A percentile compares a stretch with the other conserved stretches of the same genome.
phyloP scores from a whole-genome alignment of 2,888 invertebrate genomes.

The Ypsolopha sequella region DNA sequence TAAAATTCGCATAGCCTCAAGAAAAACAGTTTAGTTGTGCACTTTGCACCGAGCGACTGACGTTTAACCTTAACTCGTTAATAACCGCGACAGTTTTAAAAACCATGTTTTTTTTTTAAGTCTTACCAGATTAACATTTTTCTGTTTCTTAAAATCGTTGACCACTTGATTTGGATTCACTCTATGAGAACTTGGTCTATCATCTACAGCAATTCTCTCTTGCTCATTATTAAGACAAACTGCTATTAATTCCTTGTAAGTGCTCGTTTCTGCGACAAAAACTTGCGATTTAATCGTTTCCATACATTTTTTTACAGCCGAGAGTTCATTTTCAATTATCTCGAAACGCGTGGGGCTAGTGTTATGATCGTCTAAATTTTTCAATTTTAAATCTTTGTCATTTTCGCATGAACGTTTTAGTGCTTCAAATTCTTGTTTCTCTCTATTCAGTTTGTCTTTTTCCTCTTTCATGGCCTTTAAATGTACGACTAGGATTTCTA shows the following conservation, averaged over 20 bases:
- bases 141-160: conserved; percentile 50
- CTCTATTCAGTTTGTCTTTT: conserved; percentile 34
- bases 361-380: conserved; percentile 17
- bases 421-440: conserved; percentile 10
- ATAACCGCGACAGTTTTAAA: too few relatives aligned
- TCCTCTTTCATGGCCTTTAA: conserved; percentile 40
- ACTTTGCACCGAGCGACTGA: too few relatives aligned
- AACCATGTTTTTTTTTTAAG: neutral
- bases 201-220: conserved; percentile 12
- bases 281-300: conserved; percentile 14
- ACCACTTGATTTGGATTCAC: conserved; percentile 30
- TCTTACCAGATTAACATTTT: conserved; percentile 37
- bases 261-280: neutral
- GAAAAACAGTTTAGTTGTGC: too few relatives aligned
- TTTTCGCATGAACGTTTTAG: neutral
- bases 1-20: too few relatives aligned
- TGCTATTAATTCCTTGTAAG: conserved; percentile 8
- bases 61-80: too few relatives aligned
- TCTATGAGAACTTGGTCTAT: neutral
- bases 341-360: conserved; percentile 31
- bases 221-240: conserved; percentile 35
- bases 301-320: conserved; percentile 31
- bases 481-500: conserved; percentile 32
- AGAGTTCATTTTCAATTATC: conserved; percentile 34
- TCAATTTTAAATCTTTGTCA: neutral